Evolutionary conservation across 2,113 vertebrate species (phyloP), one percentile per base, ranked within the genome.

Genomic region (Telmatochromis bifrenatus): DNA sequence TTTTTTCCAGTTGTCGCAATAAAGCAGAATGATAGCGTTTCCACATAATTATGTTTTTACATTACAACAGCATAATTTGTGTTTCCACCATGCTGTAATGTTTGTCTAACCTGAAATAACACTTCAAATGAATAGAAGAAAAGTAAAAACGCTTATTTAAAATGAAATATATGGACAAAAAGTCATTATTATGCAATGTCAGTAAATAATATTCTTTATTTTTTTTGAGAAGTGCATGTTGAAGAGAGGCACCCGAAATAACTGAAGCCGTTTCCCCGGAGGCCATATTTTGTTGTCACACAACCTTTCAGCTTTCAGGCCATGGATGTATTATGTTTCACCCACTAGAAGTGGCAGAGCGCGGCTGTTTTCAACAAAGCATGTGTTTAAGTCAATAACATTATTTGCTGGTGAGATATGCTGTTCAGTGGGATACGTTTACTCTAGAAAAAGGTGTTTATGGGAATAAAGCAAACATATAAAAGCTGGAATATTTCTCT

Each of bases 391-490:
- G 77, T 86, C 80, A 82, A 82, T 51, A 37, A 79, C 58, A 77
- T 84, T 89, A 79, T 88, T 81, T 88, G 23, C 33, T 81, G 56
- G 35, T 83, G 79, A 73, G 56, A 53, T 82, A 31, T 55, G 17
- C 35, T 65, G 28, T 58, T 49, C 37, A 31, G 28, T 31, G 14
- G 26, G 19, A 39, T 75, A 68, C 68, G 85, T 37, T 26, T 80
- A 15, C 79, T 6, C 31, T 55, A 45, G 62, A 56, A 83, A 87
- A 68, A 7, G 15, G 51, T 53, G 33, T 51, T 81, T 87, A 83
- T 62, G 60, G 80, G 77, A 81, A 92, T 94, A 89, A 90, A 75
- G 37, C 35, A 81, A 81, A 85, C 81, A 86, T 87, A 73, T 79
- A 70, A 23, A 39, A 87, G 56, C 75, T 77, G 62, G 28, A 84